Base-by-base conservation (phyloP, 2,113 vertebrate genomes). In the Leiothrix lutea region DNA sequence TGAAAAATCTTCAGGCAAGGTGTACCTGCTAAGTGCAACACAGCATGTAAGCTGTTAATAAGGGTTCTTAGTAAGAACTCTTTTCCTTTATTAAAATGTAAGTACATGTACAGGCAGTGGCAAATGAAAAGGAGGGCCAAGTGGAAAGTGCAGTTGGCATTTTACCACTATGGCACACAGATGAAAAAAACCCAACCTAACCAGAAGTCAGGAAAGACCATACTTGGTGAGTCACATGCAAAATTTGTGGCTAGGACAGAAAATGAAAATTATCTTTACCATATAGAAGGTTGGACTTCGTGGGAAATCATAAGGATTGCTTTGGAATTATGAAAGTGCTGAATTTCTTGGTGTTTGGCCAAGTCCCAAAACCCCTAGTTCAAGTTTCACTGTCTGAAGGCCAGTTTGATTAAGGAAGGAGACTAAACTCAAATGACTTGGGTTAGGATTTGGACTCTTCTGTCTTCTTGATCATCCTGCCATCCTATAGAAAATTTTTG, bases 1-100 rank as follows among this genome's bases (percentile, higher is more conserved):
- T 51, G 79, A 86, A 83, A 80, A 21, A 77, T 65, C 80, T 74
- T 62, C 79, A 87, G 24, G 62, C 58, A 73, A 85, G 75, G 23
- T 6, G 40, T 74, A 90, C 58, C n/a, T 93, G 58, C 65, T 92
- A 36, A 93, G 80, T 75, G 48, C 84, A 89, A 44, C 33, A n/a
- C 40, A 83, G 66, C 51, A 42, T 77, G 87, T 57, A 83, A 96
- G 44, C 88, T 83, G 65, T 62, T 95, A 95, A 96, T 92, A 73
- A 94, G 42, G 47, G 74, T 21, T 89, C 47, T 83, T 83, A 35
- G 26, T 58, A 80, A 84, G 70, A 89, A 61, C 61, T 42, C 64
- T 48, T 88, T 81, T 66, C 28, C 75, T 90, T 91, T 96, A 94
- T 95, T 95, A 92, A 95, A 90, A 78, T 79, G 21, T 48, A 80